Conservation (phyloP, 2,113 vertebrate genomes). For the Bufo bufo region DNA sequence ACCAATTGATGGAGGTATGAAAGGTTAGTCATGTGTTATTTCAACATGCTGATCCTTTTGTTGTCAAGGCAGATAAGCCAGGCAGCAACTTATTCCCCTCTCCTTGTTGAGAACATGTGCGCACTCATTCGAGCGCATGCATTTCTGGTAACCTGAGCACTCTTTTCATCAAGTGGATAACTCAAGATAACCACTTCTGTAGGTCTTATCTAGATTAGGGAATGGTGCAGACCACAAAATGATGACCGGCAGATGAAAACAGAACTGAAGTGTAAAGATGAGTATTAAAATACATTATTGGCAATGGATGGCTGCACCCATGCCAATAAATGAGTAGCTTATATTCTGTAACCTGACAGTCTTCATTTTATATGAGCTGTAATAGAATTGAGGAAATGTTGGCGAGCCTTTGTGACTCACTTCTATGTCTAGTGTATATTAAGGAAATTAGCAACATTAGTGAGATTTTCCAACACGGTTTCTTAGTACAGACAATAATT, state of each 20-base stretch:
- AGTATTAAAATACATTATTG: background rate
- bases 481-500: background rate
- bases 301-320: background rate
- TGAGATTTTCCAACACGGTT: background rate
- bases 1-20: no score
- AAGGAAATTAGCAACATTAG: background rate
- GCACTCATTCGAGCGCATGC: no score
- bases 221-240: no score
- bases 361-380: background rate
- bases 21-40: no score
- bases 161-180: no score
- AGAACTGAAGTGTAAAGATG: background rate
- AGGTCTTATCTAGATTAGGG: no score
- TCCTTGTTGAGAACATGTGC: no score
- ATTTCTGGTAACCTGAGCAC: no score
- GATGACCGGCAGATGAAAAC: background rate
- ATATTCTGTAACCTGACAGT: background rate
- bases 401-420: background rate
- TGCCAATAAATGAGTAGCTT: background rate
- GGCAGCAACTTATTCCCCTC: no score
- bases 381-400: background rate
- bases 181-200: no score
- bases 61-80: no score
- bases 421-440: background rate
- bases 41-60: no score